Conservation (phyloP, 2,888 invertebrate species). For the Xestia sexstrigata region DNA sequence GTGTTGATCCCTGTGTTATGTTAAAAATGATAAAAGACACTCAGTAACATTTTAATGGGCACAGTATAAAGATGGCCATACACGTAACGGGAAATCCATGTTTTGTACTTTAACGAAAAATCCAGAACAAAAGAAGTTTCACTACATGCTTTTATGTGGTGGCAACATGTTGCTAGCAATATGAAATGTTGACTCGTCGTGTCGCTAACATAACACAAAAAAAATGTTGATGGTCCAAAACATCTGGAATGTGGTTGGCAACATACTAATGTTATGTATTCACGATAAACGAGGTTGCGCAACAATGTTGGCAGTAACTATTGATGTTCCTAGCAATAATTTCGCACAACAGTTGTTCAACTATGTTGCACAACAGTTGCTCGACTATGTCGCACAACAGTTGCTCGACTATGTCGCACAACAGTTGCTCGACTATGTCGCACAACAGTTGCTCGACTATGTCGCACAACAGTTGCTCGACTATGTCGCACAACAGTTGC, state of each 20-base stretch:
- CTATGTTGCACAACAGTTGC: too few species aligned
- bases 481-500: too few species aligned
- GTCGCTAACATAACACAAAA: neutral
- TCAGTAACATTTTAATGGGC: neutral
- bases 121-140: too few species aligned
- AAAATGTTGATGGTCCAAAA: too few species aligned
- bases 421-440: too few species aligned
- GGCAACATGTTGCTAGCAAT: neutral
- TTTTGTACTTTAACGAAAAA: neutral
- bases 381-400: too few species aligned
- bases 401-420: too few species aligned
- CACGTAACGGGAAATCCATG: neutral
- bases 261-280: neutral
- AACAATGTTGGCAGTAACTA: neutral
- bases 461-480: too few species aligned
- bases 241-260: neutral
- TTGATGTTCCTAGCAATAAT: neutral
- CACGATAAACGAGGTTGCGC: neutral
- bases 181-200: neutral
- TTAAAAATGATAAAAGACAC: slow-evolving; percentile 10
- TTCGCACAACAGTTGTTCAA: too few species aligned
- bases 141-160: too few species aligned
- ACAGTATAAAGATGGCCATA: neutral
- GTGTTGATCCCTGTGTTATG: neutral
- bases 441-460: too few species aligned